Evolutionary conservation across 2,797 vertebrate species (phyloP).

Genomic region (Paratrypauchen microcephalus): DNA sequence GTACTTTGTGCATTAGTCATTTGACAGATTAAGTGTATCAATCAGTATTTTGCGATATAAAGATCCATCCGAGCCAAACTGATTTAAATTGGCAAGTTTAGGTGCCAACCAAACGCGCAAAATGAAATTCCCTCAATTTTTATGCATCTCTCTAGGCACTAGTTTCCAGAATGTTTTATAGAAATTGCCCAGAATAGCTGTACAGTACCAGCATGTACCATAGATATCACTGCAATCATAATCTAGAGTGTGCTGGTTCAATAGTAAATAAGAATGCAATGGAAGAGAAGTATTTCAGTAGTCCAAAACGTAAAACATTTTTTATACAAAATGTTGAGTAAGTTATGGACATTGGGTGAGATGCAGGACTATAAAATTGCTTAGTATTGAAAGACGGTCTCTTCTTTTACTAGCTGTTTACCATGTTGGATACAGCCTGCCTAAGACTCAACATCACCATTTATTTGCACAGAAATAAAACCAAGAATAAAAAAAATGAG

Average conservation of each 20-base stretch:
- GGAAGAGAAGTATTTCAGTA: slow-evolving; percentile 26
- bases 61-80: slow-evolving; percentile 42
- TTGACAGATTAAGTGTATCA: slow-evolving; percentile 4
- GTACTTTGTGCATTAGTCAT: slow-evolving; percentile 3
- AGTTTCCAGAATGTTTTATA: slow-evolving; percentile 29
- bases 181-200: slow-evolving; percentile 50
- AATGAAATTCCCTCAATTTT: slow-evolving; percentile 33
- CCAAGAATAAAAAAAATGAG: not conserved
- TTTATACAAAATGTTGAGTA: not conserved
- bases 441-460: not conserved
- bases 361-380: too few species aligned
- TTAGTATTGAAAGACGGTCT: not conserved
- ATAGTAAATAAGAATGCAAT: not conserved
- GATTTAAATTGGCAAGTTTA: slow-evolving; percentile 15
- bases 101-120: slow-evolving; percentile 35
- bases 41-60: slow-evolving; percentile 18
- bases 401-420: not conserved
- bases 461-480: not conserved
- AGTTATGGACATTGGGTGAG: not conserved
- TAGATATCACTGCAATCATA: slow-evolving; percentile 60
- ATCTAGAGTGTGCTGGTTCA: slow-evolving; percentile 62
- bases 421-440: not conserved
- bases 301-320: not conserved
- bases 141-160: slow-evolving; percentile 54
- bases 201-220: slow-evolving; percentile 44